Evolutionary conservation across 2,113 vertebrate species (phyloP).

Genomic region (Orcinus orca): DNA sequence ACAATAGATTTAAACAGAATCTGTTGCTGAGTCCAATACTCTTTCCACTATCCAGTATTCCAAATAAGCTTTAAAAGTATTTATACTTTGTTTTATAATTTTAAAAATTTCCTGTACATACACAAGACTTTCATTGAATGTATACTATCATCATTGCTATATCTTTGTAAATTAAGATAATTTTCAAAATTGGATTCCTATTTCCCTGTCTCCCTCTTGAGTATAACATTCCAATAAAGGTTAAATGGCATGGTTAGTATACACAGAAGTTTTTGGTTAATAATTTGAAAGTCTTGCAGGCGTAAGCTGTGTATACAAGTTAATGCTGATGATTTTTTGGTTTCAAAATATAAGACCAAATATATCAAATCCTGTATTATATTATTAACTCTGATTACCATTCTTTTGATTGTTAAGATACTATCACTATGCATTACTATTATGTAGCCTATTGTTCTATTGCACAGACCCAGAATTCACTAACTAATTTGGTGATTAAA

Average conservation of each 20-base stretch:
- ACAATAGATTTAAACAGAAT: neutral
- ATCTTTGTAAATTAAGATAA: neutral
- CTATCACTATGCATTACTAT: neutral
- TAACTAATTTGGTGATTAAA: neutral
- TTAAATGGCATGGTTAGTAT: neutral
- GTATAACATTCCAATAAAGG: neutral
- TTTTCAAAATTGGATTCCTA: conserved; percentile 3
- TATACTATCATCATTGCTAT: neutral
- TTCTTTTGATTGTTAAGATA: neutral
- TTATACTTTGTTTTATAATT: neutral
- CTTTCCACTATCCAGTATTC: neutral
- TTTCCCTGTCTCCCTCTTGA: neutral
- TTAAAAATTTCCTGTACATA: neutral
- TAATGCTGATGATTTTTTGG: neutral
- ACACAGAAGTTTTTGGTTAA: neutral
- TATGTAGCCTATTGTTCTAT: neutral
- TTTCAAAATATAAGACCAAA: conserved; percentile 15
- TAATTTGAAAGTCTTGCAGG: neutral
- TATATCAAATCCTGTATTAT: neutral
- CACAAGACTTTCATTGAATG: neutral
- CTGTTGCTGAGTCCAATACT: neutral
- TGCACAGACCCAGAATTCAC: neutral
- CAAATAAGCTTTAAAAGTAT: neutral
- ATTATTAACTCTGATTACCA: neutral
- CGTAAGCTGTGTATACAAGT: neutral